phyloP scores from a whole-genome alignment of 2,113 vertebrate genomes.

The Corapipo altera region DNA sequence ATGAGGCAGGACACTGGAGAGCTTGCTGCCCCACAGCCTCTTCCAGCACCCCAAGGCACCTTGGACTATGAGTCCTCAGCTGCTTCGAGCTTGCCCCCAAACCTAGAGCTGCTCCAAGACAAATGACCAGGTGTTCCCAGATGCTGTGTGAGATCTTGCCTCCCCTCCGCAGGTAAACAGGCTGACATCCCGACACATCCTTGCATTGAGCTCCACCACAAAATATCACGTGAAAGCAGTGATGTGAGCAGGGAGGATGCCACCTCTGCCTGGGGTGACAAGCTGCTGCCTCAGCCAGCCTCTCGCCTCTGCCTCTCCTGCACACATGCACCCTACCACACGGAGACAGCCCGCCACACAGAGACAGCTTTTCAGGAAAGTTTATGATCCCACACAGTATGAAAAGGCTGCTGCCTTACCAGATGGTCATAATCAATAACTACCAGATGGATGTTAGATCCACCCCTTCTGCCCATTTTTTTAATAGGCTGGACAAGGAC shows the following conservation, averaged over 20 bases:
- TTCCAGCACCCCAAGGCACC: rapidly evolving
- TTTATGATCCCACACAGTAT: conserved; percentile 47
- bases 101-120: neutral
- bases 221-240: neutral
- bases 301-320: conserved; percentile 18
- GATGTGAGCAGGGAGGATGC: neutral
- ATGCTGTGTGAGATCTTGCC: neutral
- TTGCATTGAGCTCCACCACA: rapidly evolving
- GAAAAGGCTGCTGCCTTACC: conserved; percentile 55
- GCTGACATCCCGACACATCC: neutral
- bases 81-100: neutral
- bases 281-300: neutral
- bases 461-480: conserved; percentile 26
- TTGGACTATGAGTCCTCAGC: neutral
- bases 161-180: rapidly evolving
- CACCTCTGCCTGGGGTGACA: neutral
- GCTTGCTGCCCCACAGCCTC: neutral
- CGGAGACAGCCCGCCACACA: neutral
- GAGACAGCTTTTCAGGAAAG: conserved; percentile 41
- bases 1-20: neutral
- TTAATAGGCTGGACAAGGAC: conserved; percentile 6
- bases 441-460: conserved; percentile 69
- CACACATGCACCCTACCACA: neutral
- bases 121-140: neutral
- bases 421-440: conserved; percentile 77